Evolutionary conservation across 2,888 invertebrate genomes (phyloP).

Genomic region (Syrista parreyssii): DNA sequence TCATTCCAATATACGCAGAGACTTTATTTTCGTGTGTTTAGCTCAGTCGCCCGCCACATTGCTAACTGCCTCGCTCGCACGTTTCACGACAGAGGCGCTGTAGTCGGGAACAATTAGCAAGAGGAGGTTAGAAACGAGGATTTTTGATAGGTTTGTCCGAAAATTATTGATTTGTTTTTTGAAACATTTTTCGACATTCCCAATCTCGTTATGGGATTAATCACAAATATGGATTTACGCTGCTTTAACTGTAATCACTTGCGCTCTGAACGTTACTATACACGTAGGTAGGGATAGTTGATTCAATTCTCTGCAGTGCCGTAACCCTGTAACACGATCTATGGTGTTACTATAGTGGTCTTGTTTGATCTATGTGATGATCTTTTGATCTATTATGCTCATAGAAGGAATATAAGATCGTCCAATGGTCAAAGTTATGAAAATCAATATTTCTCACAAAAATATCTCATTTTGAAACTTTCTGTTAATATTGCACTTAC

Average conservation of each 20-base stretch:
- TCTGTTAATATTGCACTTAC: no score
- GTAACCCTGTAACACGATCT: constrained; percentile 34
- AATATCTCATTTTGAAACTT: neutral
- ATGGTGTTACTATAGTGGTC: constrained; percentile 34
- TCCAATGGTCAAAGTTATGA: neutral
- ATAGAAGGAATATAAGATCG: neutral
- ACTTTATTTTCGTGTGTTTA: no score
- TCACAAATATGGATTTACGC: neutral
- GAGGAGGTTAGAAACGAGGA: no score
- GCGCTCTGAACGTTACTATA: neutral
- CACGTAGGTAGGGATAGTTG: neutral
- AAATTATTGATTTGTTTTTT: neutral
- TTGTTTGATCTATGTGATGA: neutral
- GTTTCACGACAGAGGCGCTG: no score
- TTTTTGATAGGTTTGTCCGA: neutral
- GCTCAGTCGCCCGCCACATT: no score
- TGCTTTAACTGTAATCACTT: neutral
- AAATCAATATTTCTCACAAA: neutral
- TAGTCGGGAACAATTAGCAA: no score
- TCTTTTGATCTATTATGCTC: neutral
- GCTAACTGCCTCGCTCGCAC: no score
- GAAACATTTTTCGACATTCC: neutral
- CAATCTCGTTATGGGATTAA: neutral
- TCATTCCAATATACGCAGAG: no score
- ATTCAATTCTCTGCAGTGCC: constrained; percentile 32